A percentile compares a stretch with the other conserved stretches of the same genome.
These are phyloP conservation scores for Amphipoea lucens DNA, from an alignment of 2,888 invertebrate genomes.

Conservation along the genomic window DNA sequence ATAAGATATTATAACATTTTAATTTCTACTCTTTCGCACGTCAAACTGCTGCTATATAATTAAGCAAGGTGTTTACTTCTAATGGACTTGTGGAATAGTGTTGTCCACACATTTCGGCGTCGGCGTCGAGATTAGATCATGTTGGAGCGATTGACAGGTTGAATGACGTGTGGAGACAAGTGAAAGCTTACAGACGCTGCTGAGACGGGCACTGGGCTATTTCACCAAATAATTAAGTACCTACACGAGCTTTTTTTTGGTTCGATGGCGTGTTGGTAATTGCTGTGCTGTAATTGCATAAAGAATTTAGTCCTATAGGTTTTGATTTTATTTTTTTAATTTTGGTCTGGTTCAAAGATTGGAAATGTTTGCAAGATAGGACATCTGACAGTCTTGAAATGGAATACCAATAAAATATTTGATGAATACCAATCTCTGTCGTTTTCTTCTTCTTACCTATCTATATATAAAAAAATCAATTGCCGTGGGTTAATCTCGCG, in stretches of 20 bases:
- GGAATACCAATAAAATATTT: background rate
- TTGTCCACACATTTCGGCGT: constrained; percentile 47
- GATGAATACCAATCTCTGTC: background rate
- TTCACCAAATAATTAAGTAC: constrained; percentile 42
- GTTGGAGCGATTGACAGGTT: constrained; percentile 46
- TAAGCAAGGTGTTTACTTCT: constrained; percentile 3
- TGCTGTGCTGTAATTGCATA: background rate
- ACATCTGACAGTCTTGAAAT: background rate
- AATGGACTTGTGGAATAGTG: constrained; percentile 19
- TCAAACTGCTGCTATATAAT: background rate
- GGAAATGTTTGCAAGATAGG: background rate
- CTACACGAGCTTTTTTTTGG: constrained; percentile 14
- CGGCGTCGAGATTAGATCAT: constrained; percentile 57
- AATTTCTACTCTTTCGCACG: background rate
- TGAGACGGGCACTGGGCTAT: constrained; percentile 22
- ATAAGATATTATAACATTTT: background rate
- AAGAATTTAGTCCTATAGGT: background rate
- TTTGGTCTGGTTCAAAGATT: background rate
- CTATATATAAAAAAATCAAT: background rate
- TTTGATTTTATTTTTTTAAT: background rate
- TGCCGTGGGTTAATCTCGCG: no score
- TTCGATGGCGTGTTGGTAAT: constrained; percentile 7
- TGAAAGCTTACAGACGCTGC: constrained; percentile 61
- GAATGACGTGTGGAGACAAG: constrained; percentile 65
- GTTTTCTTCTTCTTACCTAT: background rate